Base-by-base conservation (phyloP, 2,113 vertebrate genomes). In the Brachyhypopomus gauderio region DNA sequence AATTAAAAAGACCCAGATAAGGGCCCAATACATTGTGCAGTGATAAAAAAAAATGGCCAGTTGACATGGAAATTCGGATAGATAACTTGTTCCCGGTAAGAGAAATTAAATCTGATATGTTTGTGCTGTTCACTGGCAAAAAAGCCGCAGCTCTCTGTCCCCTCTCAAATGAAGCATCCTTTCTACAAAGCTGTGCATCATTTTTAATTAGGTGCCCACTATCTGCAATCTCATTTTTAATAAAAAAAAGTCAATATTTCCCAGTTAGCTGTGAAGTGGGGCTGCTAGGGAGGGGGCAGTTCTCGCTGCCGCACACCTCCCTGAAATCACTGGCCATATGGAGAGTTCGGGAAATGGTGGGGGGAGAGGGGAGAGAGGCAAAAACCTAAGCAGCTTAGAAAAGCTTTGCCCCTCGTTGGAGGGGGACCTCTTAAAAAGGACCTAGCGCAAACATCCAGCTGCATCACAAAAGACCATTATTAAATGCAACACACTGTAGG, bases 171-270 rank as follows among this genome's bases (percentile, higher is more conserved):
- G 64, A 7, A 84, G 64, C 77, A 83, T 82, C 59, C 71, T 79
- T 72, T 79, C 59, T 80, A 58, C 63, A 86, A 84, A 81, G 79
- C 67, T 12, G 48, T 84, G 60, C 59, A 72, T 85, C 72, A 83
- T 86, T 78, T 85, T 84, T 88, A 84, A 88, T 87, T 81, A 88
- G 78, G 77, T 66, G 63, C 34, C 59, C 67, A 70, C 80, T 86
- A 84, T 85, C 85, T 38, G 63, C 55, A 8, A 82, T 85, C 82
- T 80, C 45, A 70, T 27, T 62, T 84, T 82, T 82, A 82, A 84
- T 77, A 84, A 70, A 7, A 81, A 80, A 64, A 67, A 78, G 67
- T 81, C 78, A 85, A 82, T 75, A 80, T 82, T 73, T 41, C 27
- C 41, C 34, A 59, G 58, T 52, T 80, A 64, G 52, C 66, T 60